A percentile compares a stretch with the other conserved stretches of the same genome.
Evolutionary conservation across 2,888 invertebrate genomes (phyloP).

Genomic region (Thecophora atra): DNA sequence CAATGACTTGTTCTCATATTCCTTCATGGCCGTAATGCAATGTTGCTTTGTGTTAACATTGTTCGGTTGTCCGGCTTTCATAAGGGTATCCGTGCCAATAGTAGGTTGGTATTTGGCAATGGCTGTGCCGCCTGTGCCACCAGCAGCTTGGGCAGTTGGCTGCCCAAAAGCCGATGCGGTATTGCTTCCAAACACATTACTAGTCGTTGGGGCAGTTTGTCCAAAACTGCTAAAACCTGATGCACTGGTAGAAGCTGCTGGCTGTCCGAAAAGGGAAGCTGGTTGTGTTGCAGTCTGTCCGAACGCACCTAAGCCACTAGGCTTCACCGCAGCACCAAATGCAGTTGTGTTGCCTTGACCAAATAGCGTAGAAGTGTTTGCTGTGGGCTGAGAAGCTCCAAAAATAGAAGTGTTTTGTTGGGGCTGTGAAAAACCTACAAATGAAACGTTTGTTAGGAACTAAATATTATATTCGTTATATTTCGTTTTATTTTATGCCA

Average conservation of each 20-base stretch:
- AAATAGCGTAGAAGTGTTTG: slow-evolving; percentile 71
- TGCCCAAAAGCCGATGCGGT: slow-evolving; percentile 59
- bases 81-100: slow-evolving; percentile 88
- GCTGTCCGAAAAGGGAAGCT: slow-evolving; percentile 69
- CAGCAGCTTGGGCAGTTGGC: slow-evolving; percentile 51
- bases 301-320: slow-evolving; percentile 59
- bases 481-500: slow-evolving; percentile 45
- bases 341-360: slow-evolving; percentile 71
- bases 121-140: slow-evolving; percentile 72
- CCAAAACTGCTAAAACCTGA: slow-evolving; percentile 72
- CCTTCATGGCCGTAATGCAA: slow-evolving; percentile 98
- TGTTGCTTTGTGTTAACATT: slow-evolving; percentile 93
- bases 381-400: slow-evolving; percentile 67
- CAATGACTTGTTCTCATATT: slow-evolving; percentile 92
- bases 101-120: slow-evolving; percentile 85
- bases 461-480: not conserved
- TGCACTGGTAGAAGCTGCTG: slow-evolving; percentile 63
- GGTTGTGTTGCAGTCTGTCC: slow-evolving; percentile 62
- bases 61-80: slow-evolving; percentile 85
- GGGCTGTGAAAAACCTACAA: slow-evolving; percentile 58
- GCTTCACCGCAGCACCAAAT: slow-evolving; percentile 71
- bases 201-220: slow-evolving; percentile 68
- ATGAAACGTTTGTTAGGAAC: slow-evolving; percentile 13
- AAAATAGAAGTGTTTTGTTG: slow-evolving; percentile 72
- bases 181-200: slow-evolving; percentile 68